Conservation (phyloP, 2,888 invertebrate species). For the Atrina japonica region DNA sequence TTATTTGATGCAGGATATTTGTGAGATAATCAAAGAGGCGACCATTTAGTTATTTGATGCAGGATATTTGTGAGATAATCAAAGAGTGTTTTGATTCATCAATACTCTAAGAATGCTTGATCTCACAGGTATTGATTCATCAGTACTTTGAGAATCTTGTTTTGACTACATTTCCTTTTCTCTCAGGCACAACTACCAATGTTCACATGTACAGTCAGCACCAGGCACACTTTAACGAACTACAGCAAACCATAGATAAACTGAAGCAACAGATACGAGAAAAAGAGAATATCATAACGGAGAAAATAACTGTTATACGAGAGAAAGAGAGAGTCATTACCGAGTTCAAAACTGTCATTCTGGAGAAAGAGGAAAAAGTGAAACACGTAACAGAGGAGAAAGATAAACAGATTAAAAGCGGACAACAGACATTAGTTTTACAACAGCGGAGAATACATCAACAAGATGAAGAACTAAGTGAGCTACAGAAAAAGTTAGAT, state of each 20-base stretch:
- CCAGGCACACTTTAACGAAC: conserved; percentile 50
- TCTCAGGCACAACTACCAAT: conserved; percentile 30
- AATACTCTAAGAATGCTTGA: too few relatives aligned
- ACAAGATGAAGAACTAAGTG: conserved; percentile 48
- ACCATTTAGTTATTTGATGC: too few relatives aligned
- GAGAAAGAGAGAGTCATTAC: conserved; percentile 43
- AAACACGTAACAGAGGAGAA: conserved; percentile 13
- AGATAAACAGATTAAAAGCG: background rate
- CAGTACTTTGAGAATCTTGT: too few relatives aligned
- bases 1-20: too few relatives aligned
- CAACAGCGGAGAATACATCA: conserved; percentile 46
- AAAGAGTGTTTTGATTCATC: too few relatives aligned
- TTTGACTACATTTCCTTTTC: too few relatives aligned
- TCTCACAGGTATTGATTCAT: too few relatives aligned
- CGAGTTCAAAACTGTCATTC: conserved; percentile 10
- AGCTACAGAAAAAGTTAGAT: conserved; percentile 46
- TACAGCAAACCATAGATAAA: conserved; percentile 41
- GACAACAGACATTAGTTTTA: conserved; percentile 39
- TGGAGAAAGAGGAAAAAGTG: conserved; percentile 24
- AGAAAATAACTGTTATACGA: conserved; percentile 43
- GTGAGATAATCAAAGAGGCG: too few relatives aligned
- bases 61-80: too few relatives aligned
- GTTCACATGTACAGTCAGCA: conserved; percentile 42
- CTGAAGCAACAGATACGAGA: conserved; percentile 45
- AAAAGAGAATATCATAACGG: conserved; percentile 37